Conservation (phyloP, 2,797 vertebrate species). For the Ctenopoma kingsleyae region DNA sequence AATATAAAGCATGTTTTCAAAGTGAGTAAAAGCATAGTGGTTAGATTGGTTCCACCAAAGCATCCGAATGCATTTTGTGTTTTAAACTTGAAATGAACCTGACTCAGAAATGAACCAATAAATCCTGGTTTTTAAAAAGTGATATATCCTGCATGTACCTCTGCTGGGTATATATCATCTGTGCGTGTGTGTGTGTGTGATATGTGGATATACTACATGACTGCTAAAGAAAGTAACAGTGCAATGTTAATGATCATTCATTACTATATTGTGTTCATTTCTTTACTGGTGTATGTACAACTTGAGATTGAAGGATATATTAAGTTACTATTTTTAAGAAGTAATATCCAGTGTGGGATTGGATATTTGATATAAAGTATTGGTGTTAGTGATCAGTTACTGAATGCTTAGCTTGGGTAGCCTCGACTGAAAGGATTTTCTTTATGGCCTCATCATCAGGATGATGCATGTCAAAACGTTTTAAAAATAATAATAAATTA, state of each 20-base stretch:
- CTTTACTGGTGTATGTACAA: neutral
- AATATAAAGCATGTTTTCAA: constrained; percentile 17
- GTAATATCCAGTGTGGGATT: constrained; percentile 7
- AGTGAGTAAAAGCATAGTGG: constrained; percentile 9
- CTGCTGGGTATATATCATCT: constrained; percentile 57
- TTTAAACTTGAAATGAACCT: constrained; percentile 23
- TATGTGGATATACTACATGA: constrained; percentile 15
- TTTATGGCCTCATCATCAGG: too few species aligned
- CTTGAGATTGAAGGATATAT: constrained; percentile 14
- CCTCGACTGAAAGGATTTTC: too few species aligned
- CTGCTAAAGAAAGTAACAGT: constrained; percentile 11
- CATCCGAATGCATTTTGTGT: constrained; percentile 46
- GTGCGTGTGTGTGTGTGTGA: constrained; percentile 36
- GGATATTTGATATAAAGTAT: neutral
- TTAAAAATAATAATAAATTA: too few species aligned
- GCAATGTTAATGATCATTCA: constrained; percentile 16
- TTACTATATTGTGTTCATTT: neutral
- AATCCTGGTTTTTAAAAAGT: constrained; percentile 28
- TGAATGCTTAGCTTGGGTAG: too few species aligned
- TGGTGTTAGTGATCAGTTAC: too few species aligned
- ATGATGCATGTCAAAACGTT: too few species aligned
- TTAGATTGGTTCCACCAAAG: constrained; percentile 55
- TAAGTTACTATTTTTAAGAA: constrained; percentile 19
- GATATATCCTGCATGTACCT: constrained; percentile 61
- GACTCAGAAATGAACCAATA: constrained; percentile 15